Conservation (phyloP, 2,797 vertebrate genomes). For the Hypotaenidia philippensis region DNA sequence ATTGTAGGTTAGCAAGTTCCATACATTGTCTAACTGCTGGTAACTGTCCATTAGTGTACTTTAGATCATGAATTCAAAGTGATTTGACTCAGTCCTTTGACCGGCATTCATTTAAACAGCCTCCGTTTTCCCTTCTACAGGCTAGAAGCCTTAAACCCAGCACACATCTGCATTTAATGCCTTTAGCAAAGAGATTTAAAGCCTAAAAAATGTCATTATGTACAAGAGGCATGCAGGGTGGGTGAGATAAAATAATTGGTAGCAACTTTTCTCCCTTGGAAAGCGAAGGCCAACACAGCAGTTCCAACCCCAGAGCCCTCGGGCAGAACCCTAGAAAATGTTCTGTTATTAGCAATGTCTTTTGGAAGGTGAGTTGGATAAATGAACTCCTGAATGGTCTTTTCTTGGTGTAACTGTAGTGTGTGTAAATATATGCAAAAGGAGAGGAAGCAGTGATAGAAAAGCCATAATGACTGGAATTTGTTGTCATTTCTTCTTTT, state of each 20-base stretch:
- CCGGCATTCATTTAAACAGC: neutral
- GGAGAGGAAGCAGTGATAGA: neutral
- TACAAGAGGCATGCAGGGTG: conserved; percentile 38
- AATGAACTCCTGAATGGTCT: neutral
- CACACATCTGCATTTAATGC: conserved; percentile 35
- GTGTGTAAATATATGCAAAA: neutral
- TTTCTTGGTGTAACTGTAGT: neutral
- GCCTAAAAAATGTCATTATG: conserved; percentile 38
- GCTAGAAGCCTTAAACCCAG: neutral
- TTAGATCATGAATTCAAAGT: neutral
- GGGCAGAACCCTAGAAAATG: conserved; percentile 3
- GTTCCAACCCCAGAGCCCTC: conserved; percentile 12
- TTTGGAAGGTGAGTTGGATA: neutral
- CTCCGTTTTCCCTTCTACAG: neutral
- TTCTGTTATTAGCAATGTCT: conserved; percentile 4
- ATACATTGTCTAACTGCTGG: neutral
- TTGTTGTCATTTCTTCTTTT: neutral
- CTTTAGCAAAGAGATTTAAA: conserved; percentile 50
- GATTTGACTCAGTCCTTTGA: conserved; percentile 1
- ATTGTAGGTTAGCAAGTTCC: neutral
- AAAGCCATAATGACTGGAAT: neutral
- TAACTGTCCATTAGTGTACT: neutral
- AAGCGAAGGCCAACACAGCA: conserved; percentile 12
- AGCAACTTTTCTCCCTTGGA: conserved; percentile 38
- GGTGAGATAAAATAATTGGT: conserved; percentile 52